Base-by-base conservation (phyloP, 2,888 invertebrate species). In the Lasioglossum pauxillum region DNA sequence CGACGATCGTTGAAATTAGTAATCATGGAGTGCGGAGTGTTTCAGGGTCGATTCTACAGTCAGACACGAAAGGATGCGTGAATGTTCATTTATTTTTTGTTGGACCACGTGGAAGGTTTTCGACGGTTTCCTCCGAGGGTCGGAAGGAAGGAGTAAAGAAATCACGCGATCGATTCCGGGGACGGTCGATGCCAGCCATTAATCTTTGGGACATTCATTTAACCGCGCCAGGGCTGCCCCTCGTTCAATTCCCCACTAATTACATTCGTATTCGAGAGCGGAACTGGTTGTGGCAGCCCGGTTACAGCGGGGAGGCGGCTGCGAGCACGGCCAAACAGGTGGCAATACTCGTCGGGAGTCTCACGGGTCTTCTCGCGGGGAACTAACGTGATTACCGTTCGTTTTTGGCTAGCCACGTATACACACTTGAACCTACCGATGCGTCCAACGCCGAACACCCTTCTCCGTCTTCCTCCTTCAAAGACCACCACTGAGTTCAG, bases 241-340 rank as follows among this genome's bases (percentile, higher is more conserved):
- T 84, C 87, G 87, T 87, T 87, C 88, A 82, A 87, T 88, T 88
- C 77, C 84, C 88, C 88, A 84, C 88, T 89, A 89, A 89, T 89
- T 89, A 89, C 89, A 86, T 88, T 87, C 80, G 86, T 83, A 84
- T 82, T 86, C 84, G 88, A 82, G 86, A 83, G 89, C 80, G 84
- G 81, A 83, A 83, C 88, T 78, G 86, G 86, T 84, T 78, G 88
- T 82, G 86, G 83, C 84, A 83, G 53, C 67, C 80, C 76, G 77
- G 80, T 88, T 88, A 86, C 84, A 84, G 78, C 60, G n/a, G 80
- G 69, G n/a, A 69, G 71, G 76, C 60, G 78, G 53, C 79, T 74
- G 81, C 75, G 78, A 80, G 87, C 79, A 81, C 78, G 83, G 80
- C 85, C 89, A 88, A 89, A 88, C 89, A 89, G 89, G 88, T 89